phyloP scores from a whole-genome alignment of 2,888 invertebrate species.

The Julus scandinavius region DNA sequence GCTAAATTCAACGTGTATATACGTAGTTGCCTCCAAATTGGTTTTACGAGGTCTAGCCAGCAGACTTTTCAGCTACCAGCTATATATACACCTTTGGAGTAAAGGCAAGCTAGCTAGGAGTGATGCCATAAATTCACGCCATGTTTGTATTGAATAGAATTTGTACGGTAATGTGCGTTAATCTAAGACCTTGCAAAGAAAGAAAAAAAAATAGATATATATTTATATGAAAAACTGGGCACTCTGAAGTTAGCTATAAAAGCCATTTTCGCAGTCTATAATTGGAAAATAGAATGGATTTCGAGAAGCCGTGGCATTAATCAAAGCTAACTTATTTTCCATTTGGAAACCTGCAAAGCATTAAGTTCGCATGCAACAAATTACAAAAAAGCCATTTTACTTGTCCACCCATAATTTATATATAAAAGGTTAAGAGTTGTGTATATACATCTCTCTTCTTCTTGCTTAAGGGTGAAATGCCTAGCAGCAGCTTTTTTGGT shows the following conservation, averaged over 20 bases:
- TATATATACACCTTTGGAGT: conserved; percentile 16
- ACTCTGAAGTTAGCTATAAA: conserved; percentile 31
- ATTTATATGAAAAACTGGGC: conserved; percentile 14
- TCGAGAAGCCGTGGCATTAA: conserved; percentile 7
- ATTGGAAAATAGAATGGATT: conserved; percentile 38
- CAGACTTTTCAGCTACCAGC: not conserved
- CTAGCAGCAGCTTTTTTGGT: not conserved
- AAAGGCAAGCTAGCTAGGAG: conserved; percentile 11
- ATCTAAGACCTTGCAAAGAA: not conserved
- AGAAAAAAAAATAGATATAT: not conserved
- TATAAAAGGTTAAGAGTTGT: not conserved
- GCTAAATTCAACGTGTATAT: conserved; percentile 40
- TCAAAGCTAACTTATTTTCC: conserved; percentile 6
- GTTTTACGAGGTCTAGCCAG: conserved; percentile 15
- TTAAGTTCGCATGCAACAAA: conserved; percentile 13
- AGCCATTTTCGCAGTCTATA: conserved; percentile 39
- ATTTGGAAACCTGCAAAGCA: conserved; percentile 30
- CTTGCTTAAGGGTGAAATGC: conserved; percentile 23
- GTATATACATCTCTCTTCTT: not conserved
- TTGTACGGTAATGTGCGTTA: conserved; percentile 13
- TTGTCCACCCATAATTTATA: conserved; percentile 3
- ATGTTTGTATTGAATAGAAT: conserved; percentile 37
- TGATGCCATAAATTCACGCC: conserved; percentile 25
- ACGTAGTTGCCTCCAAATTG: conserved; percentile 8
- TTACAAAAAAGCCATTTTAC: conserved; percentile 14